Percentiles rank a stretch among this genome's conserved stretches.
Evolutionary conservation across 2,888 invertebrate species (phyloP).

Genomic region (Agapetus fuscipes): DNA sequence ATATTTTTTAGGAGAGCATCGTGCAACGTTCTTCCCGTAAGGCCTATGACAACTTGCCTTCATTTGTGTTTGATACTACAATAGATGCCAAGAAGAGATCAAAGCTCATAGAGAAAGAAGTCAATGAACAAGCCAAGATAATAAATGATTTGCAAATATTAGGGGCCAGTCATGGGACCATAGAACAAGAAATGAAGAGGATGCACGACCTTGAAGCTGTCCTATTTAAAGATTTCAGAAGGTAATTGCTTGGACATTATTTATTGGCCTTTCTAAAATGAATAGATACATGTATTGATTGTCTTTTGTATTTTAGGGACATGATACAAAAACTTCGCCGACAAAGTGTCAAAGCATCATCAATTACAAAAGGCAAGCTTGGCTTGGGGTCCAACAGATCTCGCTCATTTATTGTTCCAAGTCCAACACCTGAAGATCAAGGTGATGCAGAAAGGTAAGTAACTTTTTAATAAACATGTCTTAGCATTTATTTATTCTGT

Average conservation of each 20-base stretch:
- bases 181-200: conserved; percentile 86
- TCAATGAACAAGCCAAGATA: conserved; percentile 94
- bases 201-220: conserved; percentile 89
- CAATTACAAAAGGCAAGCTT: conserved; percentile 67
- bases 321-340: conserved; percentile 85
- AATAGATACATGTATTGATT: no score
- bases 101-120: conserved; percentile 90
- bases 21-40: conserved; percentile 52
- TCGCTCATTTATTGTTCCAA: conserved; percentile 64
- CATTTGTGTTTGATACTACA: conserved; percentile 72
- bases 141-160: conserved; percentile 84
- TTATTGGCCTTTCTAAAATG: neutral
- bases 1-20: conserved; percentile 55
- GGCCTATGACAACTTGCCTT: conserved; percentile 66
- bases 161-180: conserved; percentile 81
- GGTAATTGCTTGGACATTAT: conserved; percentile 32
- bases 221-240: conserved; percentile 87
- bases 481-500: neutral
- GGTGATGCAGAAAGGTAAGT: conserved; percentile 39
- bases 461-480: no score
- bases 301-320: conserved; percentile 49
- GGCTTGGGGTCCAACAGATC: conserved; percentile 66
- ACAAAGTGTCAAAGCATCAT: conserved; percentile 70
- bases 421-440: conserved; percentile 53
- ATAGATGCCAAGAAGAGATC: conserved; percentile 76